Evolutionary conservation across 2,888 invertebrate genomes (phyloP), one percentile per base, ranked within the genome.

Genomic region (Drosophila lacicola): DNA sequence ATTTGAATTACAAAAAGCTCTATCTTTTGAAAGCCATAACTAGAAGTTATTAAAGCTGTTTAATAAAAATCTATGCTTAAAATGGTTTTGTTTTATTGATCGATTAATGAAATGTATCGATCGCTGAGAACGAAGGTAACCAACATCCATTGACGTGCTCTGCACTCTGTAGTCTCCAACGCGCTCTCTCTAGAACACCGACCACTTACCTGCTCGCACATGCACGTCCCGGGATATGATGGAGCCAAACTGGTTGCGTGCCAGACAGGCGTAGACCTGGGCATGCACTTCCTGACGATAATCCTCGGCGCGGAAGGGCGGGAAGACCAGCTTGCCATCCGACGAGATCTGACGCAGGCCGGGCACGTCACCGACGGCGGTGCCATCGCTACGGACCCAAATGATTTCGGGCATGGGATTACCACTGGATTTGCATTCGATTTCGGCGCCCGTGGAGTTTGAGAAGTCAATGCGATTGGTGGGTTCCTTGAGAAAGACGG

Each of bases 251-350:
- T 96, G 95, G 92, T 97, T 98, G 88, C 96, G 95, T 10, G 98
- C 98, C 79, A 97, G 94, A 92, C 98, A 98, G 82, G 97, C 96
- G 93, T 98, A 98, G 70, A 97, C 96, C 93, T 98, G 97, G 70
- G 98, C 97, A 92, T 98, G 98, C 49, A 98, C 97, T 92, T 98
- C 97, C 93, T 98, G 97, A 46, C 97, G 95, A 91, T 98, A 98
- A 92, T 97, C 97, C 92, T 97, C 97, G 55, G 97, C 97, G 67
- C 98, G 95, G 95, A 98, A 98, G 37, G 98, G 98, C 68, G 97
- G 97, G 92, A 98, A 98, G 55, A 97, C 96, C 88, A 98, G 93
- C 91, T 98, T 98, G 90, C 98, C 98, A 93, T 98, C 98, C 61
- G 97, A 96, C 88, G 97, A 91, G 87, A 96, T 97, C 94, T 97